These are phyloP conservation scores for Porites evermanni DNA, from an alignment of 92 coral and sea anemone species.

Conservation along the genomic window DNA sequence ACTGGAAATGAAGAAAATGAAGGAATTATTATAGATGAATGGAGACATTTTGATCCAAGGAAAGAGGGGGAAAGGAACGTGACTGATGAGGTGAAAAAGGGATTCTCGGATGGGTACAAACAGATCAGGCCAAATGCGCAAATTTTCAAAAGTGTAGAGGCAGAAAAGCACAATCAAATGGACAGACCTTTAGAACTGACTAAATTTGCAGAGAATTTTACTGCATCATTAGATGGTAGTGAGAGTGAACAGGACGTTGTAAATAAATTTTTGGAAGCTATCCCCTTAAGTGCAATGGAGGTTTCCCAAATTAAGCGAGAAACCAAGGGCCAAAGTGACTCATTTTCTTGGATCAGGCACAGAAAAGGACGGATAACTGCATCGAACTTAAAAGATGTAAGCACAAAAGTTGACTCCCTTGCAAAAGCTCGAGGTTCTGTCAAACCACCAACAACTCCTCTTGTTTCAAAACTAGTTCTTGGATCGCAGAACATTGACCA, in stretches of 20 bases:
- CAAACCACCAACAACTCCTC: constrained; percentile 44
- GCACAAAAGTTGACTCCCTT: constrained; percentile 36
- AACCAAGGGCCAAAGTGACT: constrained; percentile 9
- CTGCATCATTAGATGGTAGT: not conserved
- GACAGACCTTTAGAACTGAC: constrained; percentile 20
- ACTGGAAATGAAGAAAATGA: not conserved
- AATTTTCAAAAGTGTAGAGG: constrained; percentile 37
- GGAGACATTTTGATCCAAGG: constrained; percentile 34
- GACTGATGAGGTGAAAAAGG: constrained; percentile 10
- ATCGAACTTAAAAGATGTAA: constrained; percentile 32
- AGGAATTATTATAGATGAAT: constrained; percentile 14
- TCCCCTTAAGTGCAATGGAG: not conserved
- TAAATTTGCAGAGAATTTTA: constrained; percentile 4
- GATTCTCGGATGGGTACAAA: constrained; percentile 21
- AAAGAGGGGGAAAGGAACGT: constrained; percentile 36
- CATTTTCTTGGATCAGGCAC: constrained; percentile 30
- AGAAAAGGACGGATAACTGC: constrained; percentile 48
- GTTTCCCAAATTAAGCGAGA: constrained; percentile 3
- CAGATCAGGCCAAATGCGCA: constrained; percentile 38
- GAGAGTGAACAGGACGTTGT: constrained; percentile 18
- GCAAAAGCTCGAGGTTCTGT: constrained; percentile 39
- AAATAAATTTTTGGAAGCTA: not conserved
- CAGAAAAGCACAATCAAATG: constrained; percentile 9
- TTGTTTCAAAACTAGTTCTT: constrained; percentile 29
- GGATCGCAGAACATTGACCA: constrained; percentile 38